Percentiles rank a stretch among this genome's conserved stretches.
Conservation (phyloP, 2,113 vertebrate genomes). For the Glaucidium brasilianum region DNA sequence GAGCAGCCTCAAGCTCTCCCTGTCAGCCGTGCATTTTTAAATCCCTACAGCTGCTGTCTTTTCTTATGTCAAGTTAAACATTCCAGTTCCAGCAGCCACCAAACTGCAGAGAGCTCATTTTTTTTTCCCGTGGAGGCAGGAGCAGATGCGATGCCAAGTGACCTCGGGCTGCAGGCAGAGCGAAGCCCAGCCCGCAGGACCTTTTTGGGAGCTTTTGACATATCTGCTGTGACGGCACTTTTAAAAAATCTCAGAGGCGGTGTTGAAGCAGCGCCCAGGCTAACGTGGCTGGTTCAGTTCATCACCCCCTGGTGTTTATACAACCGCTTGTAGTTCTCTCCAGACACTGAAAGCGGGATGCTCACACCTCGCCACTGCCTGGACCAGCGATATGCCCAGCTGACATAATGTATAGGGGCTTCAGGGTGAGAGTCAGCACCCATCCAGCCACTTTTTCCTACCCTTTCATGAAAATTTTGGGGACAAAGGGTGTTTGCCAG, state of each 20-base stretch:
- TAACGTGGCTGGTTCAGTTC: neutral
- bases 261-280: neutral
- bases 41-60: neutral
- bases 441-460: neutral
- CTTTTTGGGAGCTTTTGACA: slow-evolving; percentile 30
- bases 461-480: neutral
- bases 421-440: neutral
- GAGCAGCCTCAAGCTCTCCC: neutral
- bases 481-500: neutral
- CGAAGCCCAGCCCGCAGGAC: neutral
- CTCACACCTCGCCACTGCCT: neutral
- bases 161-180: neutral
- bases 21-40: neutral
- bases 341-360: neutral
- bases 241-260: neutral
- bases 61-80: neutral
- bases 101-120: neutral
- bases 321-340: neutral
- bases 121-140: neutral
- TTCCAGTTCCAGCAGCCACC: neutral
- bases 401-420: fast-evolving
- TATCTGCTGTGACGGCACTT: neutral
- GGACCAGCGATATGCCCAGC: fast-evolving
- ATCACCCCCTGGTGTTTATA: neutral
- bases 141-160: neutral